Base-by-base conservation (phyloP, 1,140 invertebrate species). In the Drosophila fuyamai region DNA sequence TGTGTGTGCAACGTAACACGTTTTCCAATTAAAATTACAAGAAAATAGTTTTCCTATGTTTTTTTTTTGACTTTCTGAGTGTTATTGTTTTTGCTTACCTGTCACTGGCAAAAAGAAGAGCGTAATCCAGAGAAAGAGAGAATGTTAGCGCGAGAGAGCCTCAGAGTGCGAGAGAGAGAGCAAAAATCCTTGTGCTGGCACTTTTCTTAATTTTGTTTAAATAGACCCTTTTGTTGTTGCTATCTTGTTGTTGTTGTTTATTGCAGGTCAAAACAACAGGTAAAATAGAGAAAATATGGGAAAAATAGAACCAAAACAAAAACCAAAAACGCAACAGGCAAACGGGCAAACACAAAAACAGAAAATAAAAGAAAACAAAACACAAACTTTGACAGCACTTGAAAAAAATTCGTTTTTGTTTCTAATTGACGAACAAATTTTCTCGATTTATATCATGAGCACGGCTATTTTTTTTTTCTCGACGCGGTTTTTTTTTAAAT, bases 11-110 rank as follows among this genome's bases (percentile, higher is more conserved):
- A 41, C 60, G 54, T 7, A 59, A 61, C 65, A 68, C 47, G 65
- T 68, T 68, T 68, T 54, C 65, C 48, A 74, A 60, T 50, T 40
- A 67, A 59, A 60, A 58, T 59, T 68, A 78, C 62, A 75, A 59
- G 57, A 67, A 74, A 68, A 50, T 71, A 59, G 40, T 72, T 59
- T 60, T 51, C 47, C 14, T 36, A 36, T 47, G 32, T 14, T 50
- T 51, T 9, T 38, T 14, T 50, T 51, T n/a, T 35, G 29, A 16
- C 16, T 51, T 40, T 47, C 32, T 7, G 41, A 18, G 29, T 65
- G 59, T 65, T 67, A 65, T 57, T 67, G 35, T 70, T 53, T 73
- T 54, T 43, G 46, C 65, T 68, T 68, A 68, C 65, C 65, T 66
- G 65, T 54, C 38, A 38, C 63, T 68, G 23, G 63, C 54, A 35